Conservation (phyloP, 2,888 invertebrate genomes). For the Helicoverpa assulta region DNA sequence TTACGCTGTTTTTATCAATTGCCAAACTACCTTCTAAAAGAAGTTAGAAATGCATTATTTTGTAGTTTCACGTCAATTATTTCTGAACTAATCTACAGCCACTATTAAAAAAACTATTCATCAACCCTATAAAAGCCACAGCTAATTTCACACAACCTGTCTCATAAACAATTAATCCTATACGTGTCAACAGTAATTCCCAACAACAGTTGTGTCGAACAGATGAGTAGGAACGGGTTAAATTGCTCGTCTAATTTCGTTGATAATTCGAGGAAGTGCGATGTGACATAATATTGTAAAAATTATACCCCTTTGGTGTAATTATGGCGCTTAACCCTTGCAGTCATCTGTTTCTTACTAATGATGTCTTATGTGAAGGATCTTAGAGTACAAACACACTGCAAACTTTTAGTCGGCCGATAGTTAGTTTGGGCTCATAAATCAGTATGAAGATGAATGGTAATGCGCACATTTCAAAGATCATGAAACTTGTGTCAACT, state of each 20-base stretch:
- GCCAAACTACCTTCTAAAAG: not conserved
- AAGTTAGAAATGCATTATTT: not conserved
- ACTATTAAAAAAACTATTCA: constrained; percentile 14
- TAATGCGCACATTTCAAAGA: too few species aligned
- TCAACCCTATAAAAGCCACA: constrained; percentile 7
- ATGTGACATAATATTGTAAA: constrained; percentile 73
- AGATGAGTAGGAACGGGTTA: constrained; percentile 60
- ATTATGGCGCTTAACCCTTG: constrained; percentile 71
- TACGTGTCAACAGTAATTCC: constrained; percentile 48
- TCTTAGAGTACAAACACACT: constrained; percentile 45
- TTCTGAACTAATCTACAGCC: not conserved
- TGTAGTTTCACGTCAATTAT: not conserved
- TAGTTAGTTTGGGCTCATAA: constrained; percentile 13
- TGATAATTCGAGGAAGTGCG: constrained; percentile 61
- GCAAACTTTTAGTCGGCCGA: too few species aligned
- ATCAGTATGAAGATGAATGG: too few species aligned
- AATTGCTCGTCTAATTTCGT: constrained; percentile 62
- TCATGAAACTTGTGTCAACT: too few species aligned
- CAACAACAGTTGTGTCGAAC: constrained; percentile 55
- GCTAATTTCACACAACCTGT: constrained; percentile 37
- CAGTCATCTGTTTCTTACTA: constrained; percentile 75
- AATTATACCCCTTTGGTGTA: constrained; percentile 67
- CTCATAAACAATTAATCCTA: constrained; percentile 44
- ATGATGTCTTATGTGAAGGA: constrained; percentile 72
- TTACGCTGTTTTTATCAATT: too few species aligned